A percentile compares a stretch with the other conserved stretches of the same genome.
These are phyloP conservation scores for Enteromius treurensis DNA, from an alignment of 2,797 vertebrate species.

Conservation along the genomic window DNA sequence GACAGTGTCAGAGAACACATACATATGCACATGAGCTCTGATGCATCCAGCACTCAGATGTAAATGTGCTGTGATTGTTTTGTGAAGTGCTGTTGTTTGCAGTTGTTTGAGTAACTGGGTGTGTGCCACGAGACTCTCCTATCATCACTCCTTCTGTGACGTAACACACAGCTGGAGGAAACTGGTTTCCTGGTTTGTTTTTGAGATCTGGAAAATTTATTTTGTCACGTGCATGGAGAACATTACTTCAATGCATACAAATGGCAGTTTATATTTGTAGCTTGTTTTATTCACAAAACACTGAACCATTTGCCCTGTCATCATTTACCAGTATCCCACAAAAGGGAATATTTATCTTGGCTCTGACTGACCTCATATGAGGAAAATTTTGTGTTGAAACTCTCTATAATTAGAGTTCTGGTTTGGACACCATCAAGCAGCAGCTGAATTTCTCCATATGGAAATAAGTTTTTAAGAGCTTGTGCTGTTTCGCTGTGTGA, in stretches of 20 bases:
- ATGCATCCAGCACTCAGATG: conserved; percentile 18
- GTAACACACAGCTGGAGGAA: neutral
- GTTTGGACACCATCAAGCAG: conserved; percentile 4
- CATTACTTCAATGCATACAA: neutral
- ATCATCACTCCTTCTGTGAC: conserved; percentile 23
- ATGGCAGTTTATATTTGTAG: neutral
- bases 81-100: conserved; percentile 25
- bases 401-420: conserved; percentile 5
- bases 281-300: conserved; percentile 1
- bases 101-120: conserved; percentile 14
- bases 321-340: neutral
- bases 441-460: conserved; percentile 5
- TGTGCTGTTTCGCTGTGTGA: neutral
- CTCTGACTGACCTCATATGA: neutral
- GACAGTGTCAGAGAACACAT: neutral
- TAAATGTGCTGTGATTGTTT: conserved; percentile 26
- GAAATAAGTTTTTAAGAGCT: neutral
- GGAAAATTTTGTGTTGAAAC: conserved; percentile 23
- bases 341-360: neutral
- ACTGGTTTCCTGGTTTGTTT: neutral
- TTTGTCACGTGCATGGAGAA: conserved; percentile 8
- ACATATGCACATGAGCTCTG: conserved; percentile 10
- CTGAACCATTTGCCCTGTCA: neutral
- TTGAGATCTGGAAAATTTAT: neutral
- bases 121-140: conserved; percentile 6